Percentiles rank a stretch among this genome's conserved stretches.
phyloP scores from a whole-genome alignment of 1,140 invertebrate species.

The Palaemon carinicauda region DNA sequence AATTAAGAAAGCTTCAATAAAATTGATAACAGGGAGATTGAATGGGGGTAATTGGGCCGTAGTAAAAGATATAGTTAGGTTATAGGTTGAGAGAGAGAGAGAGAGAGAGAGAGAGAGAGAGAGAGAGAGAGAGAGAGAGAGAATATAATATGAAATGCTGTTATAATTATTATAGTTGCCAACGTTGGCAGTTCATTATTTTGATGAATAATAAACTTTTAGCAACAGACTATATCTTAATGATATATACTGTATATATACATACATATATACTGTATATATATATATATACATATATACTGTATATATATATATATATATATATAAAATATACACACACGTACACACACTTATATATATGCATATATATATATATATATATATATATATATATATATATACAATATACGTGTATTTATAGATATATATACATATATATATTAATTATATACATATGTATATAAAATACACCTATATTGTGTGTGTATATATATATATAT shows the following conservation, averaged over 20 bases:
- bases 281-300: not conserved
- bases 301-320: not conserved
- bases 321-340: not conserved
- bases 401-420: too few species aligned
- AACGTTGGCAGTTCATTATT: too few species aligned
- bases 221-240: not conserved
- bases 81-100: not conserved
- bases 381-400: not conserved
- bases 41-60: not conserved
- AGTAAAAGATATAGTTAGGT: not conserved
- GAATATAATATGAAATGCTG: not conserved
- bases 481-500: too few species aligned
- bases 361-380: not conserved
- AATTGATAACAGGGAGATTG: not conserved
- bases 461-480: too few species aligned
- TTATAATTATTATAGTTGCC: too few species aligned
- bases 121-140: not conserved
- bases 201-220: not conserved
- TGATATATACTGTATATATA: not conserved
- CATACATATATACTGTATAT: not conserved
- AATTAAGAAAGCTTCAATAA: not conserved
- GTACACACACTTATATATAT: not conserved
- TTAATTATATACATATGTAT: not conserved
- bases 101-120: constrained; percentile 3
- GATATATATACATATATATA: not conserved